Percentiles rank a stretch among this genome's conserved stretches.
phyloP scores from a whole-genome alignment of 2,797 vertebrate genomes.

The Xenops minutus region DNA sequence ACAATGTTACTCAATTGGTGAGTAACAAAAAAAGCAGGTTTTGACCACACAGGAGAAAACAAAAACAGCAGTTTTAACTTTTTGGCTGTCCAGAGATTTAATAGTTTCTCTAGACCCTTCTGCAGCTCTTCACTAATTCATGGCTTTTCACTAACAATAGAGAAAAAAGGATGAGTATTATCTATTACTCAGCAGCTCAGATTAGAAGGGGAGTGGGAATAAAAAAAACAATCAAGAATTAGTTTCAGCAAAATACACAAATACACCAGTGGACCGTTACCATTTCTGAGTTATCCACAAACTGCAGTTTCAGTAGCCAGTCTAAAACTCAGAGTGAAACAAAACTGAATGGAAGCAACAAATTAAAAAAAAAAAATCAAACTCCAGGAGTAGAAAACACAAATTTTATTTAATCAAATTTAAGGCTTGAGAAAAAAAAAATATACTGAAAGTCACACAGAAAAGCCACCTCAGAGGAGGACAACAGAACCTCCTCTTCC shows the following conservation, averaged over 20 bases:
- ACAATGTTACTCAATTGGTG: neutral
- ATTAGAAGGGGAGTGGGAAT: neutral
- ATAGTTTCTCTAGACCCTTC: neutral
- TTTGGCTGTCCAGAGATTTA: neutral
- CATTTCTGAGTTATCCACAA: neutral
- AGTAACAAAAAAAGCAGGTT: neutral
- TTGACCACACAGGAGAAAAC: neutral
- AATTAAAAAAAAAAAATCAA: neutral
- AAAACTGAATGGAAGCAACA: neutral
- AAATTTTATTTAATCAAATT: conserved; percentile 55
- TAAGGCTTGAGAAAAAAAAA: conserved; percentile 33
- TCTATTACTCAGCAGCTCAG: neutral
- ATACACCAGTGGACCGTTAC: neutral
- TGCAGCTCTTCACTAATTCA: neutral
- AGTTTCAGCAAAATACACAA: neutral
- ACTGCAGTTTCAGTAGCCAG: neutral
- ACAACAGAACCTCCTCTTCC: neutral
- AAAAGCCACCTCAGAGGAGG: neutral
- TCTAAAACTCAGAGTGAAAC: neutral
- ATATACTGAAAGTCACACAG: neutral
- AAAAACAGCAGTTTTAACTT: neutral
- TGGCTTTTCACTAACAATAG: neutral
- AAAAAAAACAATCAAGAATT: neutral
- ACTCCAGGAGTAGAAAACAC: conserved; percentile 30
- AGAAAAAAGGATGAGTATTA: neutral